Evolutionary conservation across 2,888 invertebrate genomes (phyloP), one percentile per base, ranked within the genome.

Genomic region (Rotaria magnacalcarata): DNA sequence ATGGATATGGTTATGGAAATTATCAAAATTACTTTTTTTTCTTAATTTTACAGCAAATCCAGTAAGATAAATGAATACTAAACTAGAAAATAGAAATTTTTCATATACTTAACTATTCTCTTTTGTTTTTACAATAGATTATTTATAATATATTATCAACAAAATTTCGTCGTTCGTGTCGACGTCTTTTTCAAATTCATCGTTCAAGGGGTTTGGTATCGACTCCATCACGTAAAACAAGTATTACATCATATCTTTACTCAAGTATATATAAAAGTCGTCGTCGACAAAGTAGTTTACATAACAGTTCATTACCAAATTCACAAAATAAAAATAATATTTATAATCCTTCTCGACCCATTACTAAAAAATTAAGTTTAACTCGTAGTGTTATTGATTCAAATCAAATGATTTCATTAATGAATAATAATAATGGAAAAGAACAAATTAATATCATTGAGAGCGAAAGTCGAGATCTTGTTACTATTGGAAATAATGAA

Each of bases 71-170:
- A 67, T 34, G 14, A 60, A 60, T 2, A 14, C 6, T 24, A 56
- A 7, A 27, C 58, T 58, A n/a, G 14, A 52, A 3, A 52, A 16
- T 52, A 52, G 1, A 14, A 14, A 16, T 0, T 3, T 54, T 54
- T 54, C 21, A 27, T 60, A 7, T 19, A 11, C 8, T 11, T 11
- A 11, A 50, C 14, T 50, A 11, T 50, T 14, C 50, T 11, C 27
- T 67, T 10, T 34, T 27, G 34, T 41, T 34, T 6, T 34, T 27
- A 6, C 11, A 60, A 60, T 60, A 67, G 67, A 80, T 80, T 24
- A 80, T 80, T 47, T 80, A 80, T 80, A 80, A 80, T 47, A 80
- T 80, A 14, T 80, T 80, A 80, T 80, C 80, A 24, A 80, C 80
- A 11, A 80, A 80, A 80, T 80, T 80, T 47, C 80, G 80, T 80